Conservation (phyloP, 2,113 vertebrate genomes). For the Calyptommatus sinebrachiatus region DNA sequence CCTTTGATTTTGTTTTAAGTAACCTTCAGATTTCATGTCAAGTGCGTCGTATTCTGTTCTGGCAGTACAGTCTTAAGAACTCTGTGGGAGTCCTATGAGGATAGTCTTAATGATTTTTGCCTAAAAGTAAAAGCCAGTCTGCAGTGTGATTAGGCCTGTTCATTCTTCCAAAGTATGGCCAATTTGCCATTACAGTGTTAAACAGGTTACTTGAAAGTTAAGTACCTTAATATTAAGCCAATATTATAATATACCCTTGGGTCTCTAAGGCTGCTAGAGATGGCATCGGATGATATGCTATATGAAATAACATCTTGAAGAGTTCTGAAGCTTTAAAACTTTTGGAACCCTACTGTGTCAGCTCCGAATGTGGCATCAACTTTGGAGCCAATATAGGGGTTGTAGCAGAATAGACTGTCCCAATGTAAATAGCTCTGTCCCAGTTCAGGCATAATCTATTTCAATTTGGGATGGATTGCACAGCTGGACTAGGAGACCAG, state of each 20-base stretch:
- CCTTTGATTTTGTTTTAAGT: slow-evolving; percentile 44
- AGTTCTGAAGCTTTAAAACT: too few relatives aligned
- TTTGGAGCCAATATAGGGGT: too few relatives aligned
- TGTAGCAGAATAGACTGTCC: too few relatives aligned
- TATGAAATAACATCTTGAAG: too few relatives aligned
- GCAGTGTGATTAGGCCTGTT: background rate
- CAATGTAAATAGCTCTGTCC: too few relatives aligned
- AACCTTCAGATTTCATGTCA: slow-evolving; percentile 31
- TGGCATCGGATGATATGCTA: too few relatives aligned
- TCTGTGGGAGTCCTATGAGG: slow-evolving; percentile 20
- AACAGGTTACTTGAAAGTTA: background rate
- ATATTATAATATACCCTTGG: background rate
- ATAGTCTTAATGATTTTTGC: slow-evolving; percentile 22
- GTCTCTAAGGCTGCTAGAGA: background rate
- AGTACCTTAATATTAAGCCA: background rate
- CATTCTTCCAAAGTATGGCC: background rate
- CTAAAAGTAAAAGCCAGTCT: background rate
- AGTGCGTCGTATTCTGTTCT: background rate
- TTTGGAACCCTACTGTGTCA: too few relatives aligned
- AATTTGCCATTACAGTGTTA: background rate
- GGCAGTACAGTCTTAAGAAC: slow-evolving; percentile 4
- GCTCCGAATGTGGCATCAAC: too few relatives aligned
- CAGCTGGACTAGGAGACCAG: too few relatives aligned
- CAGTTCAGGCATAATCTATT: too few relatives aligned
- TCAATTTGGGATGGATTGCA: too few relatives aligned